Conservation (phyloP, 2,113 vertebrate species). For the Elephantulus edwardii region DNA sequence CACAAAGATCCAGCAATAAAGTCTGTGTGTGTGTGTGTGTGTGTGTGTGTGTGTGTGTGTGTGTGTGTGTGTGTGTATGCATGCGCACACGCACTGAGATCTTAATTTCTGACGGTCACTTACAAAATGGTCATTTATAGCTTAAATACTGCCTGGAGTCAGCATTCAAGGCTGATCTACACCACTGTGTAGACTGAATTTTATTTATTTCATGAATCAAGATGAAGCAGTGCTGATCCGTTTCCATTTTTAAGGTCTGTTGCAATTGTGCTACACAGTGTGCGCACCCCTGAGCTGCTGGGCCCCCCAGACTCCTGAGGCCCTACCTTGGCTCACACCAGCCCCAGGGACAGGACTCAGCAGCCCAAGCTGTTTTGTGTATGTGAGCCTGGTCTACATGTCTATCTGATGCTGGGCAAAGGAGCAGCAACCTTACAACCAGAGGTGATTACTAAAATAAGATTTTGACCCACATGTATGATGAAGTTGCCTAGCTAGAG, state of each 20-base stretch:
- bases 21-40: no score
- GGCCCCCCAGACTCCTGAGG: background rate
- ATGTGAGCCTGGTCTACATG: background rate
- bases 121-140: background rate
- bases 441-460: conserved; percentile 24
- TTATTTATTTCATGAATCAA: conserved; percentile 1
- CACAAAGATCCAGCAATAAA: no score
- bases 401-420: background rate
- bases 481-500: background rate
- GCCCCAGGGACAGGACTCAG: background rate
- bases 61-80: no score
- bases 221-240: background rate
- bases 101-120: background rate
- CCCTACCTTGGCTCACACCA: background rate
- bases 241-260: background rate
- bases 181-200: background rate
- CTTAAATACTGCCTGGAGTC: background rate
- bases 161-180: background rate
- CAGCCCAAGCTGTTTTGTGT: background rate
- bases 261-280: background rate
- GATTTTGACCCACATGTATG: background rate
- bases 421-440: background rate
- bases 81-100: no score
- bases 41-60: no score
- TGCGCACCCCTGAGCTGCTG: accelerated